These are phyloP conservation scores for Poeciliopsis prolifica DNA, from an alignment of 2,113 vertebrate genomes.

Conservation along the genomic window DNA sequence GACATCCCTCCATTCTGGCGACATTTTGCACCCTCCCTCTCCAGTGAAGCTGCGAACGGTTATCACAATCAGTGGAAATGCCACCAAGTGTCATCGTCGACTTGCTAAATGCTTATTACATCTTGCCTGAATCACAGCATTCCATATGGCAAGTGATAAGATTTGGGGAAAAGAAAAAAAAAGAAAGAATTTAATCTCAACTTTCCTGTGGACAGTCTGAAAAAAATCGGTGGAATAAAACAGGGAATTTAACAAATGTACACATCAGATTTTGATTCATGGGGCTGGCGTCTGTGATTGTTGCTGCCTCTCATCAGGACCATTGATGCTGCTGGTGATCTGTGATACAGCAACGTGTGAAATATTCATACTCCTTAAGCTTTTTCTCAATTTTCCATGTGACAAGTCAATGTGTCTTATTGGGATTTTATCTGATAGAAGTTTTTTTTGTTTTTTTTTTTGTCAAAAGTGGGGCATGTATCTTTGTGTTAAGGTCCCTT, in stretches of 20 bases:
- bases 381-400: not conserved
- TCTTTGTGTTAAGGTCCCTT: not conserved
- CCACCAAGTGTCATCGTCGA: slow-evolving; percentile 63
- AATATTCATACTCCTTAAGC: not conserved
- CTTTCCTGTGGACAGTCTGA: slow-evolving; percentile 16
- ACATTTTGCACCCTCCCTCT: slow-evolving; percentile 29
- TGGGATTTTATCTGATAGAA: not conserved
- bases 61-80: slow-evolving; percentile 65
- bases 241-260: slow-evolving; percentile 47
- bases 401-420: not conserved
- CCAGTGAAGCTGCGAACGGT: slow-evolving; percentile 31
- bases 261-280: slow-evolving; percentile 46
- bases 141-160: slow-evolving; percentile 57
- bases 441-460: not conserved
- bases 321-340: slow-evolving; percentile 13
- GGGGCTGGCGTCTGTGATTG: slow-evolving; percentile 3
- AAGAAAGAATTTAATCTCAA: slow-evolving; percentile 7
- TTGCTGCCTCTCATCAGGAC: slow-evolving; percentile 16
- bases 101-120: slow-evolving; percentile 64
- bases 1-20: slow-evolving; percentile 2
- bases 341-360: slow-evolving; percentile 8
- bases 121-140: slow-evolving; percentile 41
- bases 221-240: slow-evolving; percentile 28
- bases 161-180: slow-evolving; percentile 5
- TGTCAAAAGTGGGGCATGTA: not conserved